A percentile compares a stretch with the other conserved stretches of the same genome.
These are phyloP conservation scores for Tadarida brasiliensis DNA, from an alignment of 2,797 vertebrate species.

Conservation along the genomic window DNA sequence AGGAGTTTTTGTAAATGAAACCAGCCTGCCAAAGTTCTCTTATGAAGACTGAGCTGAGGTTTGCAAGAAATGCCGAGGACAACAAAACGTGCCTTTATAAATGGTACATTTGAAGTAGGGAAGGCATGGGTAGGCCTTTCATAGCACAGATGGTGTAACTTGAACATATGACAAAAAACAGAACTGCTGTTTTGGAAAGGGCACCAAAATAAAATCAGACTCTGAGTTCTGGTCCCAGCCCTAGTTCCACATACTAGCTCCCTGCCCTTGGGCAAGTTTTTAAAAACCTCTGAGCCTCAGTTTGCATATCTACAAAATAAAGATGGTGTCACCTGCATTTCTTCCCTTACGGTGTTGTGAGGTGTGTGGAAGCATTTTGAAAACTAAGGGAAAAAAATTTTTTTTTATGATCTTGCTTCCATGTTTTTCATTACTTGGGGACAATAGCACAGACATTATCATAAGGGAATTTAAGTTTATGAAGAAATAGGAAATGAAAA, in stretches of 20 bases:
- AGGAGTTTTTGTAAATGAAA: constrained; percentile 80
- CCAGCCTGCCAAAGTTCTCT: constrained; percentile 60
- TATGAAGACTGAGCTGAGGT: constrained; percentile 66
- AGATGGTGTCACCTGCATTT: background rate
- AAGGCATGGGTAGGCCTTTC: constrained; percentile 62
- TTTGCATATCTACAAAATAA: background rate
- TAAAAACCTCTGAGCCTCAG: background rate
- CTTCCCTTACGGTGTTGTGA: background rate
- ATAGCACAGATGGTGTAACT: constrained; percentile 63
- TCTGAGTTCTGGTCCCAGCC: background rate
- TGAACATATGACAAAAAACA: constrained; percentile 62
- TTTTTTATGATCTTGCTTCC: constrained; percentile 34
- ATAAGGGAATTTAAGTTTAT: constrained; percentile 21
- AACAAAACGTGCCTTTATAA: constrained; percentile 76
- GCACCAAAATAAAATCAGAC: constrained; percentile 56
- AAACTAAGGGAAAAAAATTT: background rate
- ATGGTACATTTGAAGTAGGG: constrained; percentile 57
- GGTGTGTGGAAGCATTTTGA: background rate
- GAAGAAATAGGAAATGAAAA: constrained; percentile 37
- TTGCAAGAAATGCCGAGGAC: constrained; percentile 64
- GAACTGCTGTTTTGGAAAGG: constrained; percentile 65
- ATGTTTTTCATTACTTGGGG: background rate
- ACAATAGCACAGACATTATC: background rate
- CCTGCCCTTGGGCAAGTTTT: background rate
- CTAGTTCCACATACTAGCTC: constrained; percentile 2